phyloP scores from a whole-genome alignment of 1,140 invertebrate species.

The Bilobella aurantiaca region DNA sequence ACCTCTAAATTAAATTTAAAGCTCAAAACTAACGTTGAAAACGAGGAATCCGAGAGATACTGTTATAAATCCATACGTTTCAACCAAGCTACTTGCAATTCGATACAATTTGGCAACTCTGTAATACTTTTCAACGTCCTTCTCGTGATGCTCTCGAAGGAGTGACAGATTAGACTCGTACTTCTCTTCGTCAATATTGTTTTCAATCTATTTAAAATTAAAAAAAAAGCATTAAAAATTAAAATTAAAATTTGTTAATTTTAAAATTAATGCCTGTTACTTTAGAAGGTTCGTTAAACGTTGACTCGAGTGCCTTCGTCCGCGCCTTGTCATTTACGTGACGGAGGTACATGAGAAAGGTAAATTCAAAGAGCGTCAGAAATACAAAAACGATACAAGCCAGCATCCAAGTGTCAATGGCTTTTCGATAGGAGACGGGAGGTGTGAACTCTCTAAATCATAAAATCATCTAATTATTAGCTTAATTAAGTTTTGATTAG shows the following conservation, averaged over 20 bases:
- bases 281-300: background rate
- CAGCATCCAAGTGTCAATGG: conserved; percentile 60
- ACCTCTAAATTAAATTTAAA: too few relatives aligned
- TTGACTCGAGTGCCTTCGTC: background rate
- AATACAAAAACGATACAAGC: conserved; percentile 62
- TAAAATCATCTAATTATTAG: too few relatives aligned
- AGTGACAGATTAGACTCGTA: background rate
- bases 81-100: background rate
- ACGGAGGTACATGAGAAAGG: conserved; percentile 32
- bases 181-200: too few relatives aligned
- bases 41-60: background rate
- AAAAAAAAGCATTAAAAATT: background rate
- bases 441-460: conserved; percentile 49
- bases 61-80: background rate
- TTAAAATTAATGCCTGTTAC: background rate
- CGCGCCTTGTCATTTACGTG: background rate
- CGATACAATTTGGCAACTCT: background rate
- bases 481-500: too few relatives aligned
- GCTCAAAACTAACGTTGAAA: background rate
- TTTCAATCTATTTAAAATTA: too few relatives aligned
- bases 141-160: background rate
- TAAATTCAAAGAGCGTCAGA: conserved; percentile 57
- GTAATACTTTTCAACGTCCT: background rate
- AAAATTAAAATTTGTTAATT: background rate
- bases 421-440: conserved; percentile 52